phyloP scores from a whole-genome alignment of 1,140 invertebrate genomes.

The Lanistes nyassanus region DNA sequence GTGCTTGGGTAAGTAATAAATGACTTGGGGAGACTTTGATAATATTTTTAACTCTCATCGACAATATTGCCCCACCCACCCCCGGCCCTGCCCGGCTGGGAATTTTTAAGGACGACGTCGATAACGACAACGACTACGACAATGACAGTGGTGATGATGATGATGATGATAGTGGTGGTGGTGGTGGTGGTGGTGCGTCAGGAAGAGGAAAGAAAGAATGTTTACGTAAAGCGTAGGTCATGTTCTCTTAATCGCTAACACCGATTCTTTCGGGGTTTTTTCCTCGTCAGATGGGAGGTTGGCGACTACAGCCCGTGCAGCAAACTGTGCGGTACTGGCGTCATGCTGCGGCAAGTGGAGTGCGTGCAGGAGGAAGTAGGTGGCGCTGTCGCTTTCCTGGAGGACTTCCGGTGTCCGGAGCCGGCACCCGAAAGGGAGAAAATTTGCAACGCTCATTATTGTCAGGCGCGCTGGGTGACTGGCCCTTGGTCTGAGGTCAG shows the following conservation, averaged over 20 bases:
- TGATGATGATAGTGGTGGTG: background rate
- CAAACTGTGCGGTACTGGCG: constrained; percentile 87
- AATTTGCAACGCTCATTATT: constrained; percentile 43
- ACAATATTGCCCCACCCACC: no score
- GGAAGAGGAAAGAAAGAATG: background rate
- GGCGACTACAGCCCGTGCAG: constrained; percentile 90
- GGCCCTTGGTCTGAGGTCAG: constrained; percentile 41
- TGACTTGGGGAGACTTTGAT: background rate
- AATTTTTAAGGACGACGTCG: background rate
- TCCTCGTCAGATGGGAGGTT: constrained; percentile 79
- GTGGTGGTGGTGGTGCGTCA: no score
- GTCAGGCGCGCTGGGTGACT: constrained; percentile 41
- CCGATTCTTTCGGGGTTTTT: no score
- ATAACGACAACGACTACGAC: background rate
- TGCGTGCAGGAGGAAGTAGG: constrained; percentile 92
- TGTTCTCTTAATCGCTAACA: background rate
- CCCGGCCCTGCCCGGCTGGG: background rate
- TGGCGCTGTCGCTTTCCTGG: constrained; percentile 72
- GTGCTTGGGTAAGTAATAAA: background rate
- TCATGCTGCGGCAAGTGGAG: constrained; percentile 83
- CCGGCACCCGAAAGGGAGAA: constrained; percentile 38
- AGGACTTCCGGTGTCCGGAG: constrained; percentile 39
- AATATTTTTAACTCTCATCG: no score
- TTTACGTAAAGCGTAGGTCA: background rate
- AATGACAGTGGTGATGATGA: background rate